Evolutionary conservation across 2,113 vertebrate genomes (phyloP).

Genomic region (Puntigrus tetrazona): DNA sequence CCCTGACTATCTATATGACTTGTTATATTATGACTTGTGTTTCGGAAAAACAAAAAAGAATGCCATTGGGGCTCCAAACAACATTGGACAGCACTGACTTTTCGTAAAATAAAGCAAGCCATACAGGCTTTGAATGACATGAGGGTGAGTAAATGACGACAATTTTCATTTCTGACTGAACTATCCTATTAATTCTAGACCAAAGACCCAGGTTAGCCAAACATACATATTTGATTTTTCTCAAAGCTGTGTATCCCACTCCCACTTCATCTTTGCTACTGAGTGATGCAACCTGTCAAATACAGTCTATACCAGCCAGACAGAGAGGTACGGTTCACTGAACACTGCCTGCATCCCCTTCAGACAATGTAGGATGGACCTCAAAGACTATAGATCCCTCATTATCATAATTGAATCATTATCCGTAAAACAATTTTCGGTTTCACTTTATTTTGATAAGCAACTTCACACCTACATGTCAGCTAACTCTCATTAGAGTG

Average conservation of each 20-base stretch:
- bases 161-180: not conserved
- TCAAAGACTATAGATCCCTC: not conserved
- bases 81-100: not conserved
- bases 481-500: too few species aligned
- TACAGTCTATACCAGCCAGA: not conserved
- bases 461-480: too few species aligned
- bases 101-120: not conserved
- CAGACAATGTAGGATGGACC: not conserved
- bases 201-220: not conserved
- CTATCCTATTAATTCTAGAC: not conserved
- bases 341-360: not conserved
- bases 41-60: not conserved
- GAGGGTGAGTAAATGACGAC: too few species aligned
- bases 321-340: not conserved
- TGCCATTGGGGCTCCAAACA: not conserved
- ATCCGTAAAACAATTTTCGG: not conserved
- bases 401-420: not conserved
- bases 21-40: too few species aligned
- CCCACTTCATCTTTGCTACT: not conserved
- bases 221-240: not conserved
- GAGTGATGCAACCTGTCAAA: not conserved
- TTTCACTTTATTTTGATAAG: too few species aligned
- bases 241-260: not conserved
- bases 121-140: not conserved
- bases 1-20: too few species aligned